These are phyloP conservation scores for Colaptes auratus DNA, from an alignment of 2,113 vertebrate species.

Conservation along the genomic window DNA sequence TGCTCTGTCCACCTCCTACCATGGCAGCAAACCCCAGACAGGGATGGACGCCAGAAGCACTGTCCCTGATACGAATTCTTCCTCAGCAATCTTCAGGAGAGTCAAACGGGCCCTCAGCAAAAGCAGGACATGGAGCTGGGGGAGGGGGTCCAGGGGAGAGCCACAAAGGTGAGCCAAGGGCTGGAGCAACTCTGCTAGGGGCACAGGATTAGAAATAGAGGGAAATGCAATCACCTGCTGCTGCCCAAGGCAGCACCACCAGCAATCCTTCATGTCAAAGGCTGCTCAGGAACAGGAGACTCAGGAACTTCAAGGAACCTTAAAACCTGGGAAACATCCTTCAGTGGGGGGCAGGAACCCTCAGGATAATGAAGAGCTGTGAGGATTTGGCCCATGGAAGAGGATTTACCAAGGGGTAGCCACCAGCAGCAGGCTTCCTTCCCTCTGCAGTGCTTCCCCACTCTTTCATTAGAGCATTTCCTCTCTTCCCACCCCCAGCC, in stretches of 20 bases:
- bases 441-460: neutral
- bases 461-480: constrained; percentile 43
- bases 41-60: neutral
- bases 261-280: neutral
- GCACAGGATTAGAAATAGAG: no score
- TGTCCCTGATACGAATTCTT: neutral
- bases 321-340: neutral
- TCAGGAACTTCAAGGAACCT: neutral
- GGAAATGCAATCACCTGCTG: neutral
- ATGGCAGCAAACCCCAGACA: neutral
- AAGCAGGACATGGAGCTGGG: no score
- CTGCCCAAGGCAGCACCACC: neutral
- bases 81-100: no score
- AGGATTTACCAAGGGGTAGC: neutral
- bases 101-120: no score
- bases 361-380: neutral
- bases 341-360: neutral
- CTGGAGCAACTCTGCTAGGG: no score
- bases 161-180: no score
- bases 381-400: neutral
- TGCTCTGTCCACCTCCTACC: accelerated
- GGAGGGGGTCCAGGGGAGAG: no score
- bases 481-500: neutral
- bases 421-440: neutral
- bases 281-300: neutral